Conservation (phyloP, 2,797 vertebrate genomes). For the Brachyrhaphis roseni region DNA sequence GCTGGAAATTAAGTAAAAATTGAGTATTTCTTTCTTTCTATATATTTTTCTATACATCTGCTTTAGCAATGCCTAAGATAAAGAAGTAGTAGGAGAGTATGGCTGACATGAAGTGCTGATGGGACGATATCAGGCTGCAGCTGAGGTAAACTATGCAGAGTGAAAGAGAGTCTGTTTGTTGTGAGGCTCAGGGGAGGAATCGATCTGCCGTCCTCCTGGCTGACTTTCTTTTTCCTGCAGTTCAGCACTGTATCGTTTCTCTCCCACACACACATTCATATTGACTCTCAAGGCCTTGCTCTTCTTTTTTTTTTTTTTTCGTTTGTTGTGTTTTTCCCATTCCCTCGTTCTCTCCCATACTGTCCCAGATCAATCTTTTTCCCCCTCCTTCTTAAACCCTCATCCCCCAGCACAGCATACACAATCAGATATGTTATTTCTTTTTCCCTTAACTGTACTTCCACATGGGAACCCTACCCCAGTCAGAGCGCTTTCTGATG, state of each 20-base stretch:
- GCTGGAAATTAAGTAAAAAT: slow-evolving; percentile 8
- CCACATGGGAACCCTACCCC: slow-evolving; percentile 61
- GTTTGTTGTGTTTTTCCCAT: slow-evolving; percentile 44
- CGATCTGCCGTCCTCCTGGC: slow-evolving; percentile 74
- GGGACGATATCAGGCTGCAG: slow-evolving; percentile 66
- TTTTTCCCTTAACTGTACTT: slow-evolving; percentile 36
- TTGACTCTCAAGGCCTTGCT: slow-evolving; percentile 62
- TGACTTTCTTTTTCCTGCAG: slow-evolving; percentile 73
- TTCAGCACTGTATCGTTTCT: slow-evolving; percentile 64
- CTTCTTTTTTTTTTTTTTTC: slow-evolving; percentile 23
- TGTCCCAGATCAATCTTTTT: slow-evolving; percentile 70
- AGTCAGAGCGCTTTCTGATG: slow-evolving; percentile 30
- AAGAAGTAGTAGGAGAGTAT: slow-evolving; percentile 41
- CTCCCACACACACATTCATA: slow-evolving; percentile 44
- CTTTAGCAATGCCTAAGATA: slow-evolving; percentile 56
- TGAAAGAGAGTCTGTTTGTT: slow-evolving; percentile 65
- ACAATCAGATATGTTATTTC: slow-evolving; percentile 51
- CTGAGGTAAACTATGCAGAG: slow-evolving; percentile 71
- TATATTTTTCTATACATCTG: slow-evolving; percentile 2
- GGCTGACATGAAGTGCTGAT: slow-evolving; percentile 67
- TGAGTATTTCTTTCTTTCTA: slow-evolving; percentile 13
- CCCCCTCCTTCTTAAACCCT: slow-evolving; percentile 40
- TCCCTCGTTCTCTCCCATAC: slow-evolving; percentile 67
- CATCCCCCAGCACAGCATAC: slow-evolving; percentile 14
- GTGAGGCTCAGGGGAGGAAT: slow-evolving; percentile 75